Evolutionary conservation across 1,140 invertebrate species (phyloP).

Genomic region (Bombyx mori): ASM3026992v2 NC_085111.1:18076001-18076500

Average conservation of each 20-base stretch:
- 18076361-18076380: conserved; percentile 54
- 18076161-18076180: conserved; percentile 60
- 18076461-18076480: conserved; percentile 44
- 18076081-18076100: conserved; percentile 37
- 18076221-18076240: conserved; percentile 62
- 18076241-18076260: conserved; percentile 57
- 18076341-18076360: conserved; percentile 32
- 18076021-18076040: conserved; percentile 54
- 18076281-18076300: conserved; percentile 18
- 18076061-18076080: conserved; percentile 63
- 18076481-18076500: conserved; percentile 39
- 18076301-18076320: conserved; percentile 36
- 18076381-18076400: conserved; percentile 41
- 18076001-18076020: conserved; percentile 47
- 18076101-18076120: conserved; percentile 37
- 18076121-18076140: conserved; percentile 50
- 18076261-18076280: conserved; percentile 30
- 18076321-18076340: conserved; percentile 42
- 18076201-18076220: conserved; percentile 58
- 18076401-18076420: conserved; percentile 41
- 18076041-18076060: conserved; percentile 56
- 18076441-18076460: conserved; percentile 17
- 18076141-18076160: conserved; percentile 62
- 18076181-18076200: conserved; percentile 62
- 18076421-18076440: conserved; percentile 17